phyloP scores from a whole-genome alignment of 2,888 invertebrate species.

The Mechanitis messenoides region DNA sequence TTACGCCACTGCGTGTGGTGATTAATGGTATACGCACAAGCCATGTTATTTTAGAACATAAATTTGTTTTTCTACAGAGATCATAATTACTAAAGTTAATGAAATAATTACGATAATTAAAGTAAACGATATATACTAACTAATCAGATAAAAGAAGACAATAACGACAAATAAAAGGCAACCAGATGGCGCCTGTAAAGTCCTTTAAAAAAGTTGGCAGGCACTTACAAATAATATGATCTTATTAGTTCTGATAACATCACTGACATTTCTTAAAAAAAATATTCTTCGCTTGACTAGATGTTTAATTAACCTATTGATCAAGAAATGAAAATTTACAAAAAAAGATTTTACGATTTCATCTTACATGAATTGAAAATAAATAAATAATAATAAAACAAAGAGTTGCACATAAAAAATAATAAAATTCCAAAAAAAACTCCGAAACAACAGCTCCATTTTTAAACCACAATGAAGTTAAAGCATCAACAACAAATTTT shows the following conservation, averaged over 20 bases:
- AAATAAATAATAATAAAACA: constrained; percentile 26
- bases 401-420: constrained; percentile 22
- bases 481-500: background rate
- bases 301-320: constrained; percentile 37
- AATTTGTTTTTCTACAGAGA: constrained; percentile 59
- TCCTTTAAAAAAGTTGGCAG: constrained; percentile 64
- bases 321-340: constrained; percentile 22
- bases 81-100: constrained; percentile 39
- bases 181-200: constrained; percentile 49
- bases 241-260: constrained; percentile 70
- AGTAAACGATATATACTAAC: constrained; percentile 50
- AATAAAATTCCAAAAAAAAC: constrained; percentile 22
- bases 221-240: constrained; percentile 67
- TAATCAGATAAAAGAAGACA: constrained; percentile 44
- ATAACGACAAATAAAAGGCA: constrained; percentile 41
- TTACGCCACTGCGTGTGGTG: background rate
- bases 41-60: constrained; percentile 44
- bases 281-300: constrained; percentile 56
- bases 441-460: constrained; percentile 1
- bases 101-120: constrained; percentile 45
- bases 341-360: constrained; percentile 27
- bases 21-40: constrained; percentile 7
- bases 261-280: constrained; percentile 69
- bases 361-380: constrained; percentile 21
- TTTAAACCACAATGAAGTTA: background rate